Evolutionary conservation across 1,140 invertebrate species (phyloP).

Genomic region (Cotesia typhae): DNA sequence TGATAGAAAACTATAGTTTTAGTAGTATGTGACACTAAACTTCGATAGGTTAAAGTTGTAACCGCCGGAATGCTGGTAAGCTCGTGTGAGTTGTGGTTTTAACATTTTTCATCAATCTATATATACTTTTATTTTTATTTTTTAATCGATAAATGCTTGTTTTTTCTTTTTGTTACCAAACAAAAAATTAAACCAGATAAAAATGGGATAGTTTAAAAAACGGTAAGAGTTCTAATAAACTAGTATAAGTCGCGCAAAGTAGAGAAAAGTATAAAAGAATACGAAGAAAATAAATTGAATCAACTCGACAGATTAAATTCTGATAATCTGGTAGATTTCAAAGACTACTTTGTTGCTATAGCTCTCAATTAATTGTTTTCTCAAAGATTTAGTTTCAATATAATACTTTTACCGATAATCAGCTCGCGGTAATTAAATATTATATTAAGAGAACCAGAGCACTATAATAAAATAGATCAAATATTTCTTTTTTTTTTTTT

Average conservation of each 20-base stretch:
- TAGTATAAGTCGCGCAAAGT: not conserved
- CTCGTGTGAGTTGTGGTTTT: not conserved
- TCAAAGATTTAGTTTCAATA: too few species aligned
- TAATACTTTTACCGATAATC: too few species aligned
- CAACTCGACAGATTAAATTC: not conserved
- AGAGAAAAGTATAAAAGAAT: not conserved
- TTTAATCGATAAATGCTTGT: not conserved
- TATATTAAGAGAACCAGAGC: too few species aligned
- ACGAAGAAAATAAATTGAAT: not conserved
- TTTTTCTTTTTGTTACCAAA: not conserved
- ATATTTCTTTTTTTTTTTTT: too few species aligned
- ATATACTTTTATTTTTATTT: not conserved
- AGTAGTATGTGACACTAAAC: constrained; percentile 35
- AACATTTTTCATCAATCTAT: not conserved
- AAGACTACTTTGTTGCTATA: too few species aligned
- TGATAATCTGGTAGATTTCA: too few species aligned
- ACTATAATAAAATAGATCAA: too few species aligned
- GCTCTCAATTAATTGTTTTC: too few species aligned
- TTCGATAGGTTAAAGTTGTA: not conserved
- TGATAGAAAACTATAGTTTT: not conserved
- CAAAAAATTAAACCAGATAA: not conserved
- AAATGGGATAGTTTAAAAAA: not conserved
- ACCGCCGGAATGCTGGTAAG: constrained; percentile 3
- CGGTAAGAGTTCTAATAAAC: not conserved
- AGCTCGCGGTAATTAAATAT: too few species aligned